These are phyloP conservation scores for Trypoxylon attenuatum DNA, from an alignment of 2,888 invertebrate genomes.

Conservation along the genomic window DNA sequence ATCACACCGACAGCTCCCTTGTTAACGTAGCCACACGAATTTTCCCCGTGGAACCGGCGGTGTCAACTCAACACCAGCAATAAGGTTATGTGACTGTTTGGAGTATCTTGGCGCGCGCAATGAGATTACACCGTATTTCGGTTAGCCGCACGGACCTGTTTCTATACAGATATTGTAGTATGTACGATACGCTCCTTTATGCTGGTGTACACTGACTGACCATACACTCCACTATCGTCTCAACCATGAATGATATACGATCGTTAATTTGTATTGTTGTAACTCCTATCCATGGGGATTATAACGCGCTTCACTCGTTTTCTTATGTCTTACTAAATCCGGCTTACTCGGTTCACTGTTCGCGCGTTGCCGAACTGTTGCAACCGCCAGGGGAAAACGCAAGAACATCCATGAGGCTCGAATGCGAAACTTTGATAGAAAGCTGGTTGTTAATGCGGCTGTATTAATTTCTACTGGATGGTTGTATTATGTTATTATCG, in stretches of 20 bases:
- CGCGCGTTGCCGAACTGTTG: not conserved
- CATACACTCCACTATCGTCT: too few relatives aligned
- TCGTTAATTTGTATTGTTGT: not conserved
- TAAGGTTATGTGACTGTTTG: too few relatives aligned
- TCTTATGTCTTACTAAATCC: not conserved
- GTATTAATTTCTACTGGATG: constrained; percentile 38
- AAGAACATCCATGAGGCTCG: constrained; percentile 3
- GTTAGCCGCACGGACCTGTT: too few relatives aligned
- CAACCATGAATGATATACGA: not conserved
- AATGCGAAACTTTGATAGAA: constrained; percentile 31
- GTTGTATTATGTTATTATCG: constrained; percentile 37
- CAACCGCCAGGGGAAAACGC: constrained; percentile 8
- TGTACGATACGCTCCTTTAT: too few relatives aligned
- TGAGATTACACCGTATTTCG: too few relatives aligned
- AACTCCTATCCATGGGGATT: not conserved
- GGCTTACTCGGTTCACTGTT: not conserved
- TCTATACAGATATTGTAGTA: too few relatives aligned
- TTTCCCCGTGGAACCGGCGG: too few relatives aligned
- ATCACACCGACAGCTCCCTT: not conserved
- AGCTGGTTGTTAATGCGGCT: constrained; percentile 26
- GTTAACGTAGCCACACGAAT: too few relatives aligned
- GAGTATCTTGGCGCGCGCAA: too few relatives aligned
- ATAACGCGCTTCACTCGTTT: not conserved
- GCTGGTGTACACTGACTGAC: not conserved
- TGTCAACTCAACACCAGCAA: too few relatives aligned